Evolutionary conservation across 2,113 vertebrate species (phyloP).

Genomic region (Bubalus kerabau): DNA sequence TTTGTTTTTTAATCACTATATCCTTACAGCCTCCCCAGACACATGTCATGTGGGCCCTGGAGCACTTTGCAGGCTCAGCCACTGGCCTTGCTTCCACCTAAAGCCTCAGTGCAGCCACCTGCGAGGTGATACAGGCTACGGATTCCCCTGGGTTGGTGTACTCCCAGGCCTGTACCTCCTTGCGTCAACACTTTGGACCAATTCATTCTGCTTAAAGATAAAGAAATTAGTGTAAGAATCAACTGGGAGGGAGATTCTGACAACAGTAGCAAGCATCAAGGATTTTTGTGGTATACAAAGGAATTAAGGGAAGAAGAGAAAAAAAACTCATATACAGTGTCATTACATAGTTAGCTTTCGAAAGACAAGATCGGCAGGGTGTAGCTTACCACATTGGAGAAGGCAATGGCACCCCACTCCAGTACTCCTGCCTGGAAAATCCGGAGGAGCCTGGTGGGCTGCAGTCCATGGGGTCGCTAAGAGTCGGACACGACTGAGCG

Average conservation of each 20-base stretch:
- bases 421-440: too few species aligned
- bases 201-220: not conserved
- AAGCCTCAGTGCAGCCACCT: not conserved
- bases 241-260: not conserved
- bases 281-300: not conserved
- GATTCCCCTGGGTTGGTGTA: not conserved
- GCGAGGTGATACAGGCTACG: too few species aligned
- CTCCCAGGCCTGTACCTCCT: not conserved
- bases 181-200: not conserved
- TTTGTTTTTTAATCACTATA: slow-evolving; percentile 53
- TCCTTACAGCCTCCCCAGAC: slow-evolving; percentile 44
- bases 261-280: not conserved
- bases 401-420: too few species aligned
- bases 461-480: too few species aligned
- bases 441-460: too few species aligned
- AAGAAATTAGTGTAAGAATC: not conserved
- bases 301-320: not conserved
- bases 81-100: not conserved
- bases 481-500: too few species aligned
- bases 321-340: not conserved
- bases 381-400: not conserved
- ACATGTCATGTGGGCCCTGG: slow-evolving; percentile 47
- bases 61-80: slow-evolving; percentile 34
- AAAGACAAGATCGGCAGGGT: not conserved
- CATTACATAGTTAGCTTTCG: not conserved